phyloP scores from a whole-genome alignment of 2,888 invertebrate species.

The Xylocampa areola region DNA sequence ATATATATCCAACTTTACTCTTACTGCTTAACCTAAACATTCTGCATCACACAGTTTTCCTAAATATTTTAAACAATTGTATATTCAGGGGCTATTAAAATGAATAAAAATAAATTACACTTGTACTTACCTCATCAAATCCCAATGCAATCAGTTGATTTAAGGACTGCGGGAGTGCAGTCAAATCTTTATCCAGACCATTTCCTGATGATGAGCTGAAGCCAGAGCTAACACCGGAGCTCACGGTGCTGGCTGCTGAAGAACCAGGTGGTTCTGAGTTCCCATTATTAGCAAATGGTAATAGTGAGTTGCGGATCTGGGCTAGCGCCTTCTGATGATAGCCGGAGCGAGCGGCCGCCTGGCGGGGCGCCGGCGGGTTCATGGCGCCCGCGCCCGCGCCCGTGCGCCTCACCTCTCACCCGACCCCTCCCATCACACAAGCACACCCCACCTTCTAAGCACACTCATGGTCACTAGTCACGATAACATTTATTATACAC shows the following conservation, averaged over 20 bases:
- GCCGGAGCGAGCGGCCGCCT: conserved; percentile 93
- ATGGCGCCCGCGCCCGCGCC: conserved; percentile 90
- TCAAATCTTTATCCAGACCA: conserved; percentile 91
- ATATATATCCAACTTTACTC: no score
- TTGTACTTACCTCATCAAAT: conserved; percentile 92
- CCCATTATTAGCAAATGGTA: conserved; percentile 93
- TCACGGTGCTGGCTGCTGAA: conserved; percentile 93
- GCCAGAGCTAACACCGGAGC: conserved; percentile 89
- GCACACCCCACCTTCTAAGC: conserved; percentile 74
- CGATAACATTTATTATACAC: conserved; percentile 67
- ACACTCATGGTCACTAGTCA: conserved; percentile 71
- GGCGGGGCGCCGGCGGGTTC: conserved; percentile 91
- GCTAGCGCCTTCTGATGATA: conserved; percentile 96
- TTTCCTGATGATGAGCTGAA: conserved; percentile 90
- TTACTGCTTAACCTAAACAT: no score
- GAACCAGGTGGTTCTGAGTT: conserved; percentile 91
- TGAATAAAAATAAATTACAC: conserved; percentile 5
- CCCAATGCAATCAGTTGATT: conserved; percentile 92
- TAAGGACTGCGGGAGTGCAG: conserved; percentile 91
- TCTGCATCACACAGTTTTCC: no score
- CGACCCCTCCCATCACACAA: conserved; percentile 87
- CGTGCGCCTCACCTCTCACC: conserved; percentile 89
- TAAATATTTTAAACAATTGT: no score
- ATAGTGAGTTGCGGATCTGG: conserved; percentile 95
- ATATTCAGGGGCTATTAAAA: no score